phyloP scores from a whole-genome alignment of 2,113 vertebrate genomes.

The Poecile atricapillus region DNA sequence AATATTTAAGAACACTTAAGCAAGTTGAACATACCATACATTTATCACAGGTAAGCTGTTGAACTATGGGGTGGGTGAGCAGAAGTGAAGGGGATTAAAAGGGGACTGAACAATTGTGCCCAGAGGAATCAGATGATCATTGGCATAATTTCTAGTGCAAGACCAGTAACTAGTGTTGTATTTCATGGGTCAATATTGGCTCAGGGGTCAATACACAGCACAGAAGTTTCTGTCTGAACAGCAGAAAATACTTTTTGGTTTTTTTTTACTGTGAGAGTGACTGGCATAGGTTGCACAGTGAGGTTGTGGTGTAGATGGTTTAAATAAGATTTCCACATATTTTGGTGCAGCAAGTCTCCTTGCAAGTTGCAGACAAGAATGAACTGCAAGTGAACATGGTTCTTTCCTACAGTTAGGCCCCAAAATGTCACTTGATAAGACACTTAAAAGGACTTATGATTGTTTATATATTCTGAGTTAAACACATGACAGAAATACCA shows the following conservation, averaged over 20 bases:
- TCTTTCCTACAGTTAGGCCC: not conserved
- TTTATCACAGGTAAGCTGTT: not conserved
- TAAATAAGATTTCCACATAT: not conserved
- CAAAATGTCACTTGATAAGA: accelerated
- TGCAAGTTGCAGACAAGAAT: not conserved
- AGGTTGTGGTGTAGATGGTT: not conserved
- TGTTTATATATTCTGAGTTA: not conserved
- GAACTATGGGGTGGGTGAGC: not conserved
- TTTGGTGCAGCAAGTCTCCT: not conserved
- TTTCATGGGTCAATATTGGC: not conserved
- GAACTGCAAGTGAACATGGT: not conserved
- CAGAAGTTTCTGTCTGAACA: not conserved
- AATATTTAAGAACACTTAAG: not conserved
- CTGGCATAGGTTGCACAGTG: not conserved
- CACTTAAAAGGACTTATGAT: not conserved
- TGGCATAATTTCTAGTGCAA: not conserved
- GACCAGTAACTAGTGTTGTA: not conserved
- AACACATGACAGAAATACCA: not conserved
- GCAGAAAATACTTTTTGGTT: not conserved
- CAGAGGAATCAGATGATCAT: not conserved
- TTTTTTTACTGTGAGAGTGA: not conserved
- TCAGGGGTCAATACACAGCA: not conserved
- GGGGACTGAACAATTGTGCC: accelerated
- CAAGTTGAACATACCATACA: not conserved
- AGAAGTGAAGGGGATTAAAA: not conserved